phyloP scores from a whole-genome alignment of 1,140 invertebrate species.

The Cotesia chilonis region DNA sequence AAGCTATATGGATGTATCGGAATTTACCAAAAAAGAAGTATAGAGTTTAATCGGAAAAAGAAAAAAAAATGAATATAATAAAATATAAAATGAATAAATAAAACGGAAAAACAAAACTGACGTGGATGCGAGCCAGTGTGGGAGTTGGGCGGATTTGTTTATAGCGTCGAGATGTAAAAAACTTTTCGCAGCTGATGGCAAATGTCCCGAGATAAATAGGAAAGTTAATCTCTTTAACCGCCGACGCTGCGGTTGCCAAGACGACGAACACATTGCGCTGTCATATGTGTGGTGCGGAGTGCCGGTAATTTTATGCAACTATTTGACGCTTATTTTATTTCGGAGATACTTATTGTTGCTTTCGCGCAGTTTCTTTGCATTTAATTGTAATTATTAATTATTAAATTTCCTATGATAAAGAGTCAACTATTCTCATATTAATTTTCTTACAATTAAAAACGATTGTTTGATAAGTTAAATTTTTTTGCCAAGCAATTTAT shows the following conservation, averaged over 20 bases:
- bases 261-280: constrained; percentile 13
- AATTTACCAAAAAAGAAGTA: constrained; percentile 1
- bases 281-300: constrained; percentile 18
- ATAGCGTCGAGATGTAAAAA: constrained; percentile 39
- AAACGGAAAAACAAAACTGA: constrained; percentile 31
- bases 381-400: no score
- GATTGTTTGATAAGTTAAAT: no score
- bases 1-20: no score
- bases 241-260: constrained; percentile 36
- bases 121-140: constrained; percentile 34
- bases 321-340: neutral
- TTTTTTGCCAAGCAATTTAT: neutral
- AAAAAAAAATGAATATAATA: constrained; percentile 6
- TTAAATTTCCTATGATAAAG: no score
- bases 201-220: constrained; percentile 39
- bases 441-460: no score
- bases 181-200: constrained; percentile 39
- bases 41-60: neutral
- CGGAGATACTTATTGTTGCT: neutral
- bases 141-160: constrained; percentile 40
- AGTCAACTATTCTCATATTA: no score
- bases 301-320: neutral
- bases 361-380: no score
- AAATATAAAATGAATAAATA: constrained; percentile 25
- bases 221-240: constrained; percentile 43